A percentile compares a stretch with the other conserved stretches of the same genome.
phyloP scores from a whole-genome alignment of 2,888 invertebrate genomes.

The Drosophila trichaetosa region DNA sequence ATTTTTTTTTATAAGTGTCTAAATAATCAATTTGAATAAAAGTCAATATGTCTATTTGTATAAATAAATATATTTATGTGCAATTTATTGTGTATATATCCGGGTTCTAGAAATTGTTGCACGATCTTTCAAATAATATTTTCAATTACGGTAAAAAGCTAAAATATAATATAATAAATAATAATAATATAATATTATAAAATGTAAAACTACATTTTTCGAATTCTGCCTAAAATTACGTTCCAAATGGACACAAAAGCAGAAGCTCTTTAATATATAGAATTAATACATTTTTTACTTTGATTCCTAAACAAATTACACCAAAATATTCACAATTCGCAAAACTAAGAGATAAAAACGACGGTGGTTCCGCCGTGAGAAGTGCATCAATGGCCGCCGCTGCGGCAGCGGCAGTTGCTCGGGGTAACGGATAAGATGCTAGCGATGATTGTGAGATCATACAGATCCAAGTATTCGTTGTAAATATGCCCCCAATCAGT shows the following conservation, averaged over 20 bases:
- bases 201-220: too few relatives aligned
- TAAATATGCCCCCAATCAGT: constrained; percentile 95
- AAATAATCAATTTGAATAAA: constrained; percentile 9
- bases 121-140: too few relatives aligned
- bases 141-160: too few relatives aligned
- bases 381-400: too few relatives aligned
- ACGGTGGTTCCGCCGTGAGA: constrained; percentile 18
- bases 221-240: too few relatives aligned
- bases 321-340: neutral
- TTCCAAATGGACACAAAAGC: neutral
- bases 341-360: neutral
- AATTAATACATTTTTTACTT: neutral
- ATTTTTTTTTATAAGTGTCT: constrained; percentile 20
- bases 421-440: constrained; percentile 20
- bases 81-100: neutral
- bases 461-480: constrained; percentile 91
- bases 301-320: too few relatives aligned
- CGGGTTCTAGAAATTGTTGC: neutral
- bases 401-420: constrained; percentile 24
- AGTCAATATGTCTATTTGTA: neutral
- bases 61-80: neutral
- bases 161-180: too few relatives aligned
- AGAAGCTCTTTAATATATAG: neutral
- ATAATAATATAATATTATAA: too few relatives aligned
- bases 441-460: constrained; percentile 46